Evolutionary conservation across 2,113 vertebrate genomes (phyloP).

Genomic region (Barbus barbus): DNA sequence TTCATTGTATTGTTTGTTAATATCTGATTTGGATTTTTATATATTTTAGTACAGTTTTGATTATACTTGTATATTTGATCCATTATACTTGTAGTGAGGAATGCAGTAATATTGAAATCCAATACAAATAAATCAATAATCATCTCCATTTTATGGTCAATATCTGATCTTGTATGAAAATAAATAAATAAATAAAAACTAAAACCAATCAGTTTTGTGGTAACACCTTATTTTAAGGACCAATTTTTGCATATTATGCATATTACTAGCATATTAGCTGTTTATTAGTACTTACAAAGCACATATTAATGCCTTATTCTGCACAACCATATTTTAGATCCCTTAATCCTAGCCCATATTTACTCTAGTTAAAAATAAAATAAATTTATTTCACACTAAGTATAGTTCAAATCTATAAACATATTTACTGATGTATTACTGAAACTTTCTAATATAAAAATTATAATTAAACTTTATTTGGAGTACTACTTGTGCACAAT

Average conservation of each 20-base stretch:
- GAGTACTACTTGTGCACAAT: too few species aligned
- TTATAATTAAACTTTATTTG: too few species aligned
- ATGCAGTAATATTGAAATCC: not conserved
- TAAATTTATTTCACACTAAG: too few species aligned
- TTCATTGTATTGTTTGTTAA: not conserved
- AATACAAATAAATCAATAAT: too few species aligned
- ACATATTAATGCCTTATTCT: not conserved
- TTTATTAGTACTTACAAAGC: not conserved
- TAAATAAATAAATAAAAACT: too few species aligned
- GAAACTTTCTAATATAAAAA: too few species aligned
- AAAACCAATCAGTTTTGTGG: too few species aligned
- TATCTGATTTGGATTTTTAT: not conserved
- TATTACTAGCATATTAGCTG: not conserved
- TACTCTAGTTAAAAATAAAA: not conserved
- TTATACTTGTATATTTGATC: not conserved
- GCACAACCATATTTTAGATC: not conserved
- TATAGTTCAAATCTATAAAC: too few species aligned
- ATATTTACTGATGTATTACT: too few species aligned
- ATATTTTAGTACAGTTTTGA: not conserved
- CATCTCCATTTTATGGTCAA: too few species aligned
- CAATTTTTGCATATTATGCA: not conserved
- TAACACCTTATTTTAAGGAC: too few species aligned
- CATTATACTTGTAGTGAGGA: not conserved
- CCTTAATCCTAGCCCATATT: not conserved
- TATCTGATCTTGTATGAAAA: too few species aligned